Evolutionary conservation across 2,888 invertebrate genomes (phyloP), one percentile per base, ranked within the genome.

Genomic region (Drosophila austrosaltans): DNA sequence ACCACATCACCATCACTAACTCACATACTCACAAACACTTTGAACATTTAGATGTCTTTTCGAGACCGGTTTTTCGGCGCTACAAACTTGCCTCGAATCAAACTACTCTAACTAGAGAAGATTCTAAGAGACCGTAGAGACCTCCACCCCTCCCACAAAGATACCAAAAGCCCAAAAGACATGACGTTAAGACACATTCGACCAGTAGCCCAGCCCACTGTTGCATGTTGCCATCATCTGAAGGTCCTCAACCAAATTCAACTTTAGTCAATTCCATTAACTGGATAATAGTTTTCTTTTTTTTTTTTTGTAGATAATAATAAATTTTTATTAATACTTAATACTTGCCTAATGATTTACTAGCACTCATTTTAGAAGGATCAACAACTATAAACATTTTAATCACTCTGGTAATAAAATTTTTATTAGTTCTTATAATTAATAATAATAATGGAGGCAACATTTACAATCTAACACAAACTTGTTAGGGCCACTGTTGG

Each of bases 21-120:
- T 65, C 28, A 36, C n/a, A 39, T 28, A 53, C 32, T 54, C 28
- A 64, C 36, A 54, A 25, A 63, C 36, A 36, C 30, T 48, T 25
- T 56, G 61, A 61, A 57, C 72, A 69, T 78, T 85, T 76, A 78
- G 79, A 75, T 76, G 67, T 82, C 81, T 86, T 83, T 82, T 72
- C 1, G 75, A 82, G 80, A 85, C 82, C 82, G 86, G 82, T 82
- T 82, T 69, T 81, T 81, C n/a, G 76, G 71, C 70, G 70, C 68
- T 81, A 72, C 66, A 69, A 77, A 80, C 61, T 73, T 66, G 74
- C 69, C 59, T 63, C 53, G 44, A 36, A 22, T 60, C 48, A 64
- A 48, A 40, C 56, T 40, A 56, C 61, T 67, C 67, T 63, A 70
- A 67, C 68, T 68, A 70, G 40, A 22, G 28, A 30, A 60, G 63